These are phyloP conservation scores for Dorcus hopei DNA, from an alignment of 2,888 invertebrate genomes.

Conservation along the genomic window DNA sequence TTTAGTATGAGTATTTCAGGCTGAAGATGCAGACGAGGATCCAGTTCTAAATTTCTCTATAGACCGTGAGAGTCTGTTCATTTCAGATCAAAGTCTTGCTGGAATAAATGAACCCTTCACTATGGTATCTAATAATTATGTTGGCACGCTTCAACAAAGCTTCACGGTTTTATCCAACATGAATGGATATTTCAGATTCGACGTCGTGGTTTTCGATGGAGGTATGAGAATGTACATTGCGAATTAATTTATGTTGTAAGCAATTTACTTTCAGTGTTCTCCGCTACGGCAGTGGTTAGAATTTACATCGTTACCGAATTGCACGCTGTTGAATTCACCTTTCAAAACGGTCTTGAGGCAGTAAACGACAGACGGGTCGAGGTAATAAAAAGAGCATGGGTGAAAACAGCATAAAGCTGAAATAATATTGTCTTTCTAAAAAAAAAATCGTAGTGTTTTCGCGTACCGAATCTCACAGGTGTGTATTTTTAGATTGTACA, in stretches of 20 bases:
- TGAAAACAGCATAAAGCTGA: not conserved
- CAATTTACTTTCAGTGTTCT: constrained; percentile 24
- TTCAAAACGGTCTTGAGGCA: constrained; percentile 52
- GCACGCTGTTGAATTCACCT: constrained; percentile 57
- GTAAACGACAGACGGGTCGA: constrained; percentile 47
- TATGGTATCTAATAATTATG: not conserved
- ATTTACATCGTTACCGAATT: constrained; percentile 58
- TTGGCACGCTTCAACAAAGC: not conserved
- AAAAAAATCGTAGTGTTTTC: too few relatives aligned
- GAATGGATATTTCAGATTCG: constrained; percentile 61
- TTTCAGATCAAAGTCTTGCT: constrained; percentile 35
- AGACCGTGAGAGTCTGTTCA: constrained; percentile 6
- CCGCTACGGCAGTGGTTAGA: constrained; percentile 51
- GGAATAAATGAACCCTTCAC: constrained; percentile 40
- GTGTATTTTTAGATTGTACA: constrained; percentile 51
- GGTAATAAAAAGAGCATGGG: constrained; percentile 41
- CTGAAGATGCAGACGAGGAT: constrained; percentile 50
- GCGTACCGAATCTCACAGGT: not conserved
- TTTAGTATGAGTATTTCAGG: constrained; percentile 46
- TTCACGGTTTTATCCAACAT: constrained; percentile 54
- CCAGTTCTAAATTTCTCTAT: constrained; percentile 33
- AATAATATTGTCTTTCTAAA: too few relatives aligned
- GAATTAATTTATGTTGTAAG: not conserved
- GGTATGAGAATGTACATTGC: constrained; percentile 38
- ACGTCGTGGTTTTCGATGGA: constrained; percentile 54